Evolutionary conservation across 2,888 invertebrate genomes (phyloP), one percentile per base, ranked within the genome.

Genomic region (Selenia dentaria): DNA sequence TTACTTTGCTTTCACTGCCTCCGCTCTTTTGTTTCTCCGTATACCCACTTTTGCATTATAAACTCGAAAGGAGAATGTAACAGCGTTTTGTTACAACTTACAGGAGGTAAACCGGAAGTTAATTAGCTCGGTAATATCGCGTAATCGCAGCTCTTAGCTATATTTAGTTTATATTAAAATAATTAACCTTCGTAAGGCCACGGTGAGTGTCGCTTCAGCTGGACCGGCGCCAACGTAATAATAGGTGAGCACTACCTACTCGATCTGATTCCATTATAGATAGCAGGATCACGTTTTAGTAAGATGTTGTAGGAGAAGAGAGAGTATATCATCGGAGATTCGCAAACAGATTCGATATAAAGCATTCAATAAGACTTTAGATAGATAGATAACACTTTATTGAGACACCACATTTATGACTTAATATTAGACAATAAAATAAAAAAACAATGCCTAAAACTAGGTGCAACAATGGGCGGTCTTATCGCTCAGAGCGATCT

Each of bases 181-280:
- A 78, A 80, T 79, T 82, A 83, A 79, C 88, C 84, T 83, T 74
- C 65, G 54, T 49, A 82, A 82, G 88, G 88, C 83, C 88, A 81
- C 54, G 75, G 74, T 71, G 77, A 78, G 73, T 83, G 85, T 85
- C 86, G 75, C 75, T 67, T 61, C 64, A 41, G 57, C 82, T 89
- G 88, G 88, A 80, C 31, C 49, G 38, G 11, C 33, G 83, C 88
- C 88, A 88, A 76, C 57, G 53, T 64, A 69, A 61, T 71, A 69
- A 67, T 66, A 67, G 49, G 57, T 62, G 57, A 68, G 62, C 60
- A 64, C 63, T 50, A 52, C 58, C 55, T 56, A 54, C 59, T 49
- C 62, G 51, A 69, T 69, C 57, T 59, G 53, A 64, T 64, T 62
- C 64, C 58, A 59, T 64, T 58, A 70, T 51, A 67, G 58, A 64